Conservation (phyloP, 2,888 invertebrate species). For the Glaucopsyche alexis region DNA sequence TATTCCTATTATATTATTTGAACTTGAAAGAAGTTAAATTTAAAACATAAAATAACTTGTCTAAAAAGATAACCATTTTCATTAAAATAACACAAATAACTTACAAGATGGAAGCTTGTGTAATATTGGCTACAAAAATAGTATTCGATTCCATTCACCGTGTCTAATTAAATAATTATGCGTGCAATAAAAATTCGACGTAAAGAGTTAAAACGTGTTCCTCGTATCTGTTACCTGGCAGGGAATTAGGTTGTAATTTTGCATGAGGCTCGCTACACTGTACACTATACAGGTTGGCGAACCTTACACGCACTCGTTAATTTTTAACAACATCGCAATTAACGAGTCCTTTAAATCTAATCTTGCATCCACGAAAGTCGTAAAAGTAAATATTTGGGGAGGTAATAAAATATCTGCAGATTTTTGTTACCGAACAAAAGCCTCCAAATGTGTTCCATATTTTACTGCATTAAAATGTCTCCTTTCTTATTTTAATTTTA, state of each 20-base stretch:
- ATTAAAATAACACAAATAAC: background rate
- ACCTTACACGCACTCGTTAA: conserved; percentile 8
- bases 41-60: background rate
- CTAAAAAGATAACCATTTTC: background rate
- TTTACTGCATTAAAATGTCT: conserved; percentile 6
- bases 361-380: background rate
- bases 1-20: too few species aligned
- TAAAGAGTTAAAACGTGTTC: conserved; percentile 20
- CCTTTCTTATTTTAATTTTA: background rate
- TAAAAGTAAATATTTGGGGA: conserved; percentile 6
- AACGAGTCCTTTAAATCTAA: conserved; percentile 5
- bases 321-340: background rate
- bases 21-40: too few species aligned
- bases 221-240: background rate
- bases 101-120: background rate
- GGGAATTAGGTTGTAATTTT: conserved; percentile 26
- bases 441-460: conserved; percentile 17
- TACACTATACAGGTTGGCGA: background rate
- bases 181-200: conserved; percentile 18
- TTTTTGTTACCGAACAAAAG: background rate
- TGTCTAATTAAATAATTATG: conserved; percentile 18
- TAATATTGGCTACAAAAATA: conserved; percentile 9
- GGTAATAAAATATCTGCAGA: background rate
- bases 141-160: background rate
- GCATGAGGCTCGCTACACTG: background rate